Evolutionary conservation across 2,888 invertebrate species (phyloP).

Genomic region (Ptychoptera albimana): DNA sequence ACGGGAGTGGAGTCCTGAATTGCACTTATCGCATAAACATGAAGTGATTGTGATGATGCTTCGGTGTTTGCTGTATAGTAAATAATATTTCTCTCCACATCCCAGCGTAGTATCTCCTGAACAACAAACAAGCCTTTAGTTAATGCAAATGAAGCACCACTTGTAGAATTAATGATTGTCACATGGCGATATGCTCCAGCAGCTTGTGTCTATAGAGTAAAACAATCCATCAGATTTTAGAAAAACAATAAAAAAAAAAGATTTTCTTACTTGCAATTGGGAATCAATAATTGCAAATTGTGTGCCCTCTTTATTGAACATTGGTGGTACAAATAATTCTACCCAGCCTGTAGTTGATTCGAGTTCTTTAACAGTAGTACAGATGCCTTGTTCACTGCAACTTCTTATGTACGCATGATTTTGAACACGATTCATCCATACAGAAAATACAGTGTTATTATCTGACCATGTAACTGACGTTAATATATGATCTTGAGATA

Average conservation of each 20-base stretch:
- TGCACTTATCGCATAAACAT: constrained; percentile 57
- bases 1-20: constrained; percentile 30
- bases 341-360: constrained; percentile 50
- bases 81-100: constrained; percentile 42
- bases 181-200: constrained; percentile 48
- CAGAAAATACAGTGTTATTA: constrained; percentile 48
- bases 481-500: constrained; percentile 30
- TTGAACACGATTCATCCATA: constrained; percentile 85
- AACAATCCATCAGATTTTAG: background rate
- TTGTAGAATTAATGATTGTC: constrained; percentile 33
- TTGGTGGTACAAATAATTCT: constrained; percentile 55
- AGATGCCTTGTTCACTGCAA: constrained; percentile 34
- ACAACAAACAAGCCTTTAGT: constrained; percentile 55
- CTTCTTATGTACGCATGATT: constrained; percentile 49
- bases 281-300: constrained; percentile 60
- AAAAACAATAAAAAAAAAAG: background rate
- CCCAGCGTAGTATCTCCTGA: constrained; percentile 58
- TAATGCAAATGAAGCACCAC: constrained; percentile 27
- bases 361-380: constrained; percentile 7
- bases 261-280: constrained; percentile 31
- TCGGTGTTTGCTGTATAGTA: constrained; percentile 74
- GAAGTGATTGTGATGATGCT: constrained; percentile 58
- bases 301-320: constrained; percentile 49
- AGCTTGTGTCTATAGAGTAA: constrained; percentile 11
- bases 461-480: constrained; percentile 63